Conservation (phyloP, 2,888 invertebrate genomes). For the Acrobeloides nanus region DNA sequence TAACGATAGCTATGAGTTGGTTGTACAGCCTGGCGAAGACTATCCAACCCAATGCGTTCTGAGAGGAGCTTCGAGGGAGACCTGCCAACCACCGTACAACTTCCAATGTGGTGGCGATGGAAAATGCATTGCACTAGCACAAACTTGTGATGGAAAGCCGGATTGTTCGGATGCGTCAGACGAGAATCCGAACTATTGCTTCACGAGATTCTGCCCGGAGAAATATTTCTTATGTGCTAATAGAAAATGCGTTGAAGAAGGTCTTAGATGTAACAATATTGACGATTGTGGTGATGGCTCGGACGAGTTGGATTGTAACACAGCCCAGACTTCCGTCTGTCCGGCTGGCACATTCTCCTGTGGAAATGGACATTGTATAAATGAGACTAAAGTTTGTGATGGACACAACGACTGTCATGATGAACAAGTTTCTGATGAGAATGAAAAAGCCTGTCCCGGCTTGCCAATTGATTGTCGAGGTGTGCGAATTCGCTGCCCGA, state of each 20-base stretch:
- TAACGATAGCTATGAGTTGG: conserved; percentile 74
- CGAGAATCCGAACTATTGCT: conserved; percentile 63
- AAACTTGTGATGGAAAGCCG: conserved; percentile 72
- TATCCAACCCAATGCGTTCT: conserved; percentile 47
- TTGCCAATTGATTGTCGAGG: conserved; percentile 53
- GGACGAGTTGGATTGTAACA: conserved; percentile 71
- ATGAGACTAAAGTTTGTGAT: conserved; percentile 68
- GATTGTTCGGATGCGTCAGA: conserved; percentile 94
- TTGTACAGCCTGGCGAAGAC: conserved; percentile 59
- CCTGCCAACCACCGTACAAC: conserved; percentile 50
- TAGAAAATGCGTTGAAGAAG: conserved; percentile 71
- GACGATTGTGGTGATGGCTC: conserved; percentile 80
- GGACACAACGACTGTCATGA: conserved; percentile 81
- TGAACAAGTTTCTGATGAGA: conserved; percentile 57
- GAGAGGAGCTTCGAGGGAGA: conserved; percentile 12
- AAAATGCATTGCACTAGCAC: conserved; percentile 77
- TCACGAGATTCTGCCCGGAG: conserved; percentile 50
- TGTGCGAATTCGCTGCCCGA: conserved; percentile 64
- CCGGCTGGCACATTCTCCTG: conserved; percentile 90
- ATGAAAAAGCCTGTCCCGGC: conserved; percentile 75
- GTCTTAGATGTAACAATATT: conserved; percentile 69
- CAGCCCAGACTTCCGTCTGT: conserved; percentile 61
- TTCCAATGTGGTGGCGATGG: conserved; percentile 49
- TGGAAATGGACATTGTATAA: conserved; percentile 79
- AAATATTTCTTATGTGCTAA: conserved; percentile 50